Percentiles rank a stretch among this genome's conserved stretches.
These are phyloP conservation scores for Mus caroli DNA, from an alignment of 2,797 vertebrate genomes.

Conservation along the genomic window DNA sequence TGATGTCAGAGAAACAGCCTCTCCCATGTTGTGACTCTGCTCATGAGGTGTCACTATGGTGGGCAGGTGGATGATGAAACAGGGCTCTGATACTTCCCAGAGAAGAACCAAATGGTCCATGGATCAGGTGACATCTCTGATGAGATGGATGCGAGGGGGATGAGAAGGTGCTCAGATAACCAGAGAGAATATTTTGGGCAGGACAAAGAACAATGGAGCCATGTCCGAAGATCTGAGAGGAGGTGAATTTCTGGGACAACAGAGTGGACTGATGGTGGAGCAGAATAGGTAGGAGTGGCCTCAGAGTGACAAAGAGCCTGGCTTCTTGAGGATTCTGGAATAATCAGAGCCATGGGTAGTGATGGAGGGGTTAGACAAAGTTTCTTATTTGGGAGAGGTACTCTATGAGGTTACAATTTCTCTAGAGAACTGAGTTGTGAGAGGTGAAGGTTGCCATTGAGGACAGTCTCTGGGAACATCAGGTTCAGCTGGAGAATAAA, in stretches of 20 bases:
- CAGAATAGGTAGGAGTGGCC: no score
- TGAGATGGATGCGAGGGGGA: not conserved
- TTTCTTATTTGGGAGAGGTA: not conserved
- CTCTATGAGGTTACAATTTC: not conserved
- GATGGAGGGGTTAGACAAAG: not conserved
- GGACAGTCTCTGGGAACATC: not conserved
- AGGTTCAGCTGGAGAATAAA: not conserved
- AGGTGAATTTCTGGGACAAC: not conserved
- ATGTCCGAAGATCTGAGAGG: not conserved
- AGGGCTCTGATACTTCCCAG: not conserved
- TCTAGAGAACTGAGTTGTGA: no score
- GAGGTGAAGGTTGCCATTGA: not conserved
- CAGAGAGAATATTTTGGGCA: not conserved
- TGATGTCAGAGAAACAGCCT: no score
- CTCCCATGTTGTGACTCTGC: not conserved
- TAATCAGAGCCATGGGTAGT: fast-evolving
- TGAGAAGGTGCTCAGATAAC: not conserved
- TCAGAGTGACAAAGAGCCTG: fast-evolving
- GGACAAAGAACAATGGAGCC: not conserved
- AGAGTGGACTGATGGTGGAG: no score
- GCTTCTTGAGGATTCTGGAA: not conserved
- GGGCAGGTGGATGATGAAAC: not conserved
- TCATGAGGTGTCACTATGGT: not conserved
- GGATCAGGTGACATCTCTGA: not conserved
- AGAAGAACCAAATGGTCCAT: not conserved